A percentile compares a stretch with the other conserved stretches of the same genome.
Conservation (phyloP, 2,888 invertebrate species). For the Zygogramma bicolorata region DNA sequence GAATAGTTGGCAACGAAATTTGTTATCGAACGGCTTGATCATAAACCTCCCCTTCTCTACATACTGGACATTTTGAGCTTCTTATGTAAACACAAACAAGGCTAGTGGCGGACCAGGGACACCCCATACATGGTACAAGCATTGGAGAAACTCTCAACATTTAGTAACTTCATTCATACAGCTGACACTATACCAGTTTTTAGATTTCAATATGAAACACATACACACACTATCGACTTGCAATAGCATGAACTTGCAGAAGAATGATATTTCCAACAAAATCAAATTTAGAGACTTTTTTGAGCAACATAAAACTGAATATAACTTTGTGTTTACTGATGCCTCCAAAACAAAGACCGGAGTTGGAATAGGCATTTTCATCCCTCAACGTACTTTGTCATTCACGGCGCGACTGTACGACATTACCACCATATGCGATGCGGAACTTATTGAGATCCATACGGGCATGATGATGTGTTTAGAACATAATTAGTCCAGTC, state of each 20-base stretch:
- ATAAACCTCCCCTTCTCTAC: not conserved
- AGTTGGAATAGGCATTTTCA: not conserved
- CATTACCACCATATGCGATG: not conserved
- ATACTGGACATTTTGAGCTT: not conserved
- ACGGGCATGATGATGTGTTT: conserved; percentile 23
- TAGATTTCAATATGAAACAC: not conserved
- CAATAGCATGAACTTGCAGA: not conserved
- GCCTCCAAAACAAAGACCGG: not conserved
- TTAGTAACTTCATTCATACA: too few species aligned
- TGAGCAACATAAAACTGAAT: not conserved
- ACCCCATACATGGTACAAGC: not conserved
- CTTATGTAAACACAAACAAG: too few species aligned
- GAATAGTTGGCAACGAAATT: not conserved
- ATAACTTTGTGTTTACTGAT: not conserved
- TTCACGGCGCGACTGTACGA: not conserved
- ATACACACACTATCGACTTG: not conserved
- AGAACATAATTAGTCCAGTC: conserved; percentile 24
- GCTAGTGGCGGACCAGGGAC: too few species aligned
- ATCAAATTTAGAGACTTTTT: not conserved
- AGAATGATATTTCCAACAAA: not conserved
- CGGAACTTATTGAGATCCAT: conserved; percentile 8
- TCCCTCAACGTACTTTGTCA: too few species aligned
- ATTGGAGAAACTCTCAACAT: not conserved
- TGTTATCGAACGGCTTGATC: too few species aligned
- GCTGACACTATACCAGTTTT: too few species aligned